phyloP scores from a whole-genome alignment of 2,113 vertebrate genomes.

The Herpailurus yagouaroundi region DNA sequence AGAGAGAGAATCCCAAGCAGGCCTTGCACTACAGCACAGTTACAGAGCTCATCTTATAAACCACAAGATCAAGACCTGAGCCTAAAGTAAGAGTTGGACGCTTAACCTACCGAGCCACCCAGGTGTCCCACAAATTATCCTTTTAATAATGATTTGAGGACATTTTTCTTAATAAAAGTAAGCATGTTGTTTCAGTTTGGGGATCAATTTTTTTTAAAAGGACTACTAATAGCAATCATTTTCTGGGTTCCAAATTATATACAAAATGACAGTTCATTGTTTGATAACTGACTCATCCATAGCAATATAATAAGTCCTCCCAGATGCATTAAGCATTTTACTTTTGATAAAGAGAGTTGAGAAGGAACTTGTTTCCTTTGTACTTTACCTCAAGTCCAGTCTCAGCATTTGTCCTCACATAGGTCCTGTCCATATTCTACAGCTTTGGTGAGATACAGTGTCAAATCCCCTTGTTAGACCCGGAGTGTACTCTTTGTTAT shows the following conservation, averaged over 20 bases:
- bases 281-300: constrained; percentile 10
- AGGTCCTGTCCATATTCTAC: not conserved
- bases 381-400: not conserved
- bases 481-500: not conserved
- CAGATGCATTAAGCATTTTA: not conserved
- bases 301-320: constrained; percentile 37
- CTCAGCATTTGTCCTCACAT: not conserved
- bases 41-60: too few species aligned
- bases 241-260: not conserved
- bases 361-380: not conserved
- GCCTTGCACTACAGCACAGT: too few species aligned
- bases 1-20: too few species aligned
- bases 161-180: constrained; percentile 37
- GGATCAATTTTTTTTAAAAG: not conserved
- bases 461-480: not conserved
- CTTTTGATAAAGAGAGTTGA: not conserved
- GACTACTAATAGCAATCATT: constrained; percentile 46
- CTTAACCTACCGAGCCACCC: too few species aligned
- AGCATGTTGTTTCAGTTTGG: constrained; percentile 34
- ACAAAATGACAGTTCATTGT: not conserved
- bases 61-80: too few species aligned
- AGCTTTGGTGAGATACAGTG: constrained; percentile 3
- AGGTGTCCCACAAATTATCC: not conserved
- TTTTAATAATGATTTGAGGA: constrained; percentile 20
- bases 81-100: too few species aligned